Evolutionary conservation across 2,888 invertebrate genomes (phyloP).

Genomic region (Hirtodrosophila trivittata): DNA sequence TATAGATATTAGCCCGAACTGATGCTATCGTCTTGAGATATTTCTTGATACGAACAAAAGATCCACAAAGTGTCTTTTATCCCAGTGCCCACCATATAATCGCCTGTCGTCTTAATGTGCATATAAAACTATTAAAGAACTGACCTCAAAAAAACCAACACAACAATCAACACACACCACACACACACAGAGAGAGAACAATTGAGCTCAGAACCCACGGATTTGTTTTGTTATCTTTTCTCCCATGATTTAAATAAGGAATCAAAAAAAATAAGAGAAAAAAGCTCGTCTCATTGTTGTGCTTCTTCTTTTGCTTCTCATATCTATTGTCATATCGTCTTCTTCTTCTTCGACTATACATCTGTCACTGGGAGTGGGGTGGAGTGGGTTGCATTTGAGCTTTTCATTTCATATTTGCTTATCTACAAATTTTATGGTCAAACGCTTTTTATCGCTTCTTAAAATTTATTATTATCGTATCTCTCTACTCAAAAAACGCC

Average conservation of each 20-base stretch:
- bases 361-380: slow-evolving; percentile 10
- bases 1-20: too few relatives aligned
- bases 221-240: slow-evolving; percentile 60
- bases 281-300: slow-evolving; percentile 41
- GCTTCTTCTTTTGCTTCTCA: slow-evolving; percentile 19
- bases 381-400: slow-evolving; percentile 7
- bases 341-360: slow-evolving; percentile 15
- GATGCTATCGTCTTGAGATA: too few relatives aligned
- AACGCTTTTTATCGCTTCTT: slow-evolving; percentile 63
- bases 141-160: slow-evolving; percentile 40
- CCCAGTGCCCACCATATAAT: slow-evolving; percentile 21
- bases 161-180: slow-evolving; percentile 36
- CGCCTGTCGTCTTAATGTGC: slow-evolving; percentile 14
- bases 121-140: slow-evolving; percentile 19
- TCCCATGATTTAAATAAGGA: slow-evolving; percentile 42
- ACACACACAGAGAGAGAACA: slow-evolving; percentile 34
- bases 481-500: slow-evolving; percentile 62
- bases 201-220: slow-evolving; percentile 53
- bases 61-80: slow-evolving; percentile 39
- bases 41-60: slow-evolving; percentile 23
- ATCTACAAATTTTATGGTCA: slow-evolving; percentile 63
- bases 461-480: slow-evolving; percentile 61
- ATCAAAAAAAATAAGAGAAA: slow-evolving; percentile 13
- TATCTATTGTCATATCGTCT: slow-evolving; percentile 13
- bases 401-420: slow-evolving; percentile 56